Percentiles rank a stretch among this genome's conserved stretches.
Evolutionary conservation across 2,888 invertebrate genomes (phyloP).

Genomic region (Latrodectus hesperus): DNA sequence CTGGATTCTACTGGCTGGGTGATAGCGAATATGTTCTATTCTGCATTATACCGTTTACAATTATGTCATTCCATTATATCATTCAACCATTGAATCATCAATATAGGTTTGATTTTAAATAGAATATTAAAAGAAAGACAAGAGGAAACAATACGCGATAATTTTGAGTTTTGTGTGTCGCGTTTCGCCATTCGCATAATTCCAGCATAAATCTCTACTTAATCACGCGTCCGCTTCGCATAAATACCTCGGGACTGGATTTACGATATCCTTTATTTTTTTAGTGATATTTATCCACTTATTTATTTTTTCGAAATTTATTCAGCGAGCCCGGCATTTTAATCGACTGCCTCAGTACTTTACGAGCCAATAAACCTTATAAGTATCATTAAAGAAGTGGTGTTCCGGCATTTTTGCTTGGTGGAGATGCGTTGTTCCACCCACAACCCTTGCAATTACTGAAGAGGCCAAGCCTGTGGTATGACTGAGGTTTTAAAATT

Average conservation of each 20-base stretch:
- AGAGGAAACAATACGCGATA: neutral
- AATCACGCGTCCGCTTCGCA: constrained; percentile 35
- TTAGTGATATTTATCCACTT: constrained; percentile 25
- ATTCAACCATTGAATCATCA: neutral
- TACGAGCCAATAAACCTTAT: constrained; percentile 58
- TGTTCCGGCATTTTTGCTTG: constrained; percentile 47
- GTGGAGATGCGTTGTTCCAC: constrained; percentile 4
- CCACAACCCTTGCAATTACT: neutral
- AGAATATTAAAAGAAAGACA: neutral
- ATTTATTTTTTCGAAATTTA: constrained; percentile 45
- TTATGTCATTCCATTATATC: no score
- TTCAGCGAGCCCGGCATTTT: constrained; percentile 50
- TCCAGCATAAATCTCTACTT: constrained; percentile 44
- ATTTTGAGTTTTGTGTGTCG: neutral
- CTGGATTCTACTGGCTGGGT: no score
- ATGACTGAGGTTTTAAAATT: neutral
- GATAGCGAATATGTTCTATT: no score
- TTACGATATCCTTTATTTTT: constrained; percentile 37
- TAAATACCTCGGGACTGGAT: constrained; percentile 14
- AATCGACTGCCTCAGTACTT: constrained; percentile 43
- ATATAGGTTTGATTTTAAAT: neutral
- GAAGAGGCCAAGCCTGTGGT: constrained; percentile 3
- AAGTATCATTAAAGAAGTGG: constrained; percentile 56
- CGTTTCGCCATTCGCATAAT: constrained; percentile 23
- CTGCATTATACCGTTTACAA: no score